These are phyloP conservation scores for Ptyas mucosa DNA, from an alignment of 2,113 vertebrate genomes.

Conservation along the genomic window DNA sequence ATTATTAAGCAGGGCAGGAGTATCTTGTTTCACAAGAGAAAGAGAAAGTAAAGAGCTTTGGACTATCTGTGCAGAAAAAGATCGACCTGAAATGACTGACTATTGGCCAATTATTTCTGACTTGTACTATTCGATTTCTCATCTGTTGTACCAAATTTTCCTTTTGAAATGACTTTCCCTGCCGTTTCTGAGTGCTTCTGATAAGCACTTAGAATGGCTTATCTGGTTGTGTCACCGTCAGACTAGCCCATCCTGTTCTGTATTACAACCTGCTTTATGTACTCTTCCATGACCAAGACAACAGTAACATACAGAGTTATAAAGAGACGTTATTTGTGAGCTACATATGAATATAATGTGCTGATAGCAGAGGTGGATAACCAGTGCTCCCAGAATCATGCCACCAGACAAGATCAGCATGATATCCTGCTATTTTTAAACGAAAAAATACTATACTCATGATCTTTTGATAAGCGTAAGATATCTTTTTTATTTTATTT, in stretches of 20 bases:
- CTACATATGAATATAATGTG: background rate
- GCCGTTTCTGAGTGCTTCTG: background rate
- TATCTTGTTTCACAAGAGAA: background rate
- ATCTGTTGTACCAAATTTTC: background rate
- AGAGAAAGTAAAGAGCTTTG: background rate
- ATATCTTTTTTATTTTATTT: background rate
- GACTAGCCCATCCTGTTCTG: background rate
- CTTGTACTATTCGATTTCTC: background rate
- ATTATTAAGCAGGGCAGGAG: background rate
- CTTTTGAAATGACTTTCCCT: background rate
- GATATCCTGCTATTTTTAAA: background rate
- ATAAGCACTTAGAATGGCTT: background rate
- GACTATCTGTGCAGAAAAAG: background rate
- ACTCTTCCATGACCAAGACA: background rate
- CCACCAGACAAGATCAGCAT: background rate
- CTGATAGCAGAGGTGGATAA: background rate
- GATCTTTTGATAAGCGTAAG: background rate
- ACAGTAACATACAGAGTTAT: background rate
- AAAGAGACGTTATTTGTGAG: background rate
- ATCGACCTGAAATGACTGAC: background rate
- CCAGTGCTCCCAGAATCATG: background rate
- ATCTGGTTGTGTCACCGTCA: background rate
- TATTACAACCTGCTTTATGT: background rate
- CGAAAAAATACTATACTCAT: background rate
- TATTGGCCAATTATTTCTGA: background rate